These are phyloP conservation scores for Leptopterna dolabrata DNA, from an alignment of 2,888 invertebrate genomes.

Conservation along the genomic window DNA sequence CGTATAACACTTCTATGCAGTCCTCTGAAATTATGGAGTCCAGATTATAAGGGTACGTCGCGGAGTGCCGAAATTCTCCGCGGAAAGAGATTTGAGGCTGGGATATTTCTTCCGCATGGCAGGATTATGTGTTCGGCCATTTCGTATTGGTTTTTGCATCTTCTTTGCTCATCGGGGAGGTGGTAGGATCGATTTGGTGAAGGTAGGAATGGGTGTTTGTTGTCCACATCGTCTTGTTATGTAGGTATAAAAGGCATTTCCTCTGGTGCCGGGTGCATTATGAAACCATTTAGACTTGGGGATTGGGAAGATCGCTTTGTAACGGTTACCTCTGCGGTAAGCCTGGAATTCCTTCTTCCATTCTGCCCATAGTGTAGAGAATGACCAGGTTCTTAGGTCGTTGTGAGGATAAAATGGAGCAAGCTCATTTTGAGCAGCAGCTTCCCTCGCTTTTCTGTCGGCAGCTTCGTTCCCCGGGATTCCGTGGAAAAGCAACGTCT, in stretches of 20 bases:
- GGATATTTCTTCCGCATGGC: not conserved
- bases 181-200: not conserved
- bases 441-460: not conserved
- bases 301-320: not conserved
- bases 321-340: not conserved
- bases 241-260: too few relatives aligned
- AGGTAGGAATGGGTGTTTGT: not conserved
- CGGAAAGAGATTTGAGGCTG: not conserved
- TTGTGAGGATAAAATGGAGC: not conserved
- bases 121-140: not conserved
- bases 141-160: not conserved
- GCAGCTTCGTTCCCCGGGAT: too few relatives aligned
- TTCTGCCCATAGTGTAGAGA: not conserved
- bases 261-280: too few relatives aligned
- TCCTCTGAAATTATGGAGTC: too few relatives aligned
- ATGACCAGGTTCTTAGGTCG: not conserved
- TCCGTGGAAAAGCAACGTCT: too few relatives aligned
- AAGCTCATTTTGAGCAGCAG: not conserved
- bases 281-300: too few relatives aligned
- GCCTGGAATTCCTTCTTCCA: not conserved
- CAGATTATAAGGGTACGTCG: too few relatives aligned
- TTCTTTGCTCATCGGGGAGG: not conserved
- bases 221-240: not conserved
- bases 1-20: too few relatives aligned
- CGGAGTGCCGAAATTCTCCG: too few relatives aligned